A percentile compares a stretch with the other conserved stretches of the same genome.
Evolutionary conservation across 2,888 invertebrate species (phyloP).

Genomic region (Serripes groenlandicus): DNA sequence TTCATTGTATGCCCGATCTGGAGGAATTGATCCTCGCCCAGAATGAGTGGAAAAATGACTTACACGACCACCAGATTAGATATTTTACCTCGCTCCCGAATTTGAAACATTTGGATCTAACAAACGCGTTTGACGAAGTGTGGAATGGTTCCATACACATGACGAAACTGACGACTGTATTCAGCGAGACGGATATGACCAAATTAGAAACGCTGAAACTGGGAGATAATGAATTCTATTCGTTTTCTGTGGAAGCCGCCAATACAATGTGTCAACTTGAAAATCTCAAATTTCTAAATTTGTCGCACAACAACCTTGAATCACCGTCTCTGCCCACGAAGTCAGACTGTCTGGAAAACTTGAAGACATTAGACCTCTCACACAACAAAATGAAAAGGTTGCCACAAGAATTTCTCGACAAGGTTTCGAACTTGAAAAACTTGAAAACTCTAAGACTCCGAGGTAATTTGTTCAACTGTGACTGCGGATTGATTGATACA

Average conservation of each 20-base stretch:
- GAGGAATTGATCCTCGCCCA: constrained; percentile 57
- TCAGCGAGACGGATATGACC: constrained; percentile 55
- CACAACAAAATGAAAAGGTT: constrained; percentile 61
- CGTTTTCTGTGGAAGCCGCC: constrained; percentile 53
- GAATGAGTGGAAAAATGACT: constrained; percentile 70
- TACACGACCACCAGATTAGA: constrained; percentile 51
- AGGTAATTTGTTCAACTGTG: constrained; percentile 69
- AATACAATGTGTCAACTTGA: constrained; percentile 66
- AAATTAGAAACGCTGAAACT: constrained; percentile 64
- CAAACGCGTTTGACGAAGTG: constrained; percentile 67
- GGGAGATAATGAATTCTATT: constrained; percentile 65
- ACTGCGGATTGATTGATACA: constrained; percentile 68
- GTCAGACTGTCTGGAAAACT: constrained; percentile 46
- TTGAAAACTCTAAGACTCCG: constrained; percentile 54
- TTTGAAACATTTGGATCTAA: constrained; percentile 64
- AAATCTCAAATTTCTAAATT: constrained; percentile 56
- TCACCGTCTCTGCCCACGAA: constrained; percentile 44
- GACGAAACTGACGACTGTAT: constrained; percentile 58
- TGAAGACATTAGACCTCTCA: constrained; percentile 66
- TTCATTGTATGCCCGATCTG: constrained; percentile 70
- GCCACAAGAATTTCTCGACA: constrained; percentile 43
- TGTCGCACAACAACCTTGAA: constrained; percentile 63
- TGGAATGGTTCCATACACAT: constrained; percentile 63
- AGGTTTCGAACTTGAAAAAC: constrained; percentile 38
- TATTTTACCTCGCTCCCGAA: constrained; percentile 61